phyloP scores from a whole-genome alignment of 2,888 invertebrate species.

The Hesperia comma region DNA sequence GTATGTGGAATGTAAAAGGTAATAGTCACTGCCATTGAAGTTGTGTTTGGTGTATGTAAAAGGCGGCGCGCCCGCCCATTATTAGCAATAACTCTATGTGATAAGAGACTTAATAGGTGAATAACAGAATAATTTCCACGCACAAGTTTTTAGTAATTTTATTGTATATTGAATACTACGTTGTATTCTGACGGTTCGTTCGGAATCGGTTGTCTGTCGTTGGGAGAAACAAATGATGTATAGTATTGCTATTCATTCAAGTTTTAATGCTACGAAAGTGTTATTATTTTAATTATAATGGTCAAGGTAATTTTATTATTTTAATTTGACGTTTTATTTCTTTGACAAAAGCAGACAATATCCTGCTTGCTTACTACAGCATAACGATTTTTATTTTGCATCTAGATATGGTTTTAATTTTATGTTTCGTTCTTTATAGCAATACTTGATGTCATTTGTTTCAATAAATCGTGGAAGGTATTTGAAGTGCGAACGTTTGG shows the following conservation, averaged over 20 bases:
- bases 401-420: background rate
- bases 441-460: slow-evolving; percentile 21
- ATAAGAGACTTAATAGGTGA: slow-evolving; percentile 64
- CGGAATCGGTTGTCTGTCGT: background rate
- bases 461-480: background rate
- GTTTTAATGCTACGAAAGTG: background rate
- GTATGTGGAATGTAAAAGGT: slow-evolving; percentile 39
- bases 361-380: slow-evolving; percentile 8
- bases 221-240: background rate
- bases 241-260: background rate
- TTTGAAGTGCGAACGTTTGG: background rate
- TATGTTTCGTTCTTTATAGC: background rate
- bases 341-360: slow-evolving; percentile 6
- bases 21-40: slow-evolving; percentile 64
- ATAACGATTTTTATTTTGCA: background rate
- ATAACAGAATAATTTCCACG: slow-evolving; percentile 60
- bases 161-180: slow-evolving; percentile 29
- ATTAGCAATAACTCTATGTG: slow-evolving; percentile 78
- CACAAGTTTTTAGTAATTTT: slow-evolving; percentile 56
- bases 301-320: background rate
- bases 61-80: slow-evolving; percentile 56
- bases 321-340: background rate
- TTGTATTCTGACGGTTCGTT: background rate
- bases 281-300: background rate
- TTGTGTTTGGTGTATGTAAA: slow-evolving; percentile 53